Base-by-base conservation (phyloP, 2,113 vertebrate species). In the Prolemur simus region DNA sequence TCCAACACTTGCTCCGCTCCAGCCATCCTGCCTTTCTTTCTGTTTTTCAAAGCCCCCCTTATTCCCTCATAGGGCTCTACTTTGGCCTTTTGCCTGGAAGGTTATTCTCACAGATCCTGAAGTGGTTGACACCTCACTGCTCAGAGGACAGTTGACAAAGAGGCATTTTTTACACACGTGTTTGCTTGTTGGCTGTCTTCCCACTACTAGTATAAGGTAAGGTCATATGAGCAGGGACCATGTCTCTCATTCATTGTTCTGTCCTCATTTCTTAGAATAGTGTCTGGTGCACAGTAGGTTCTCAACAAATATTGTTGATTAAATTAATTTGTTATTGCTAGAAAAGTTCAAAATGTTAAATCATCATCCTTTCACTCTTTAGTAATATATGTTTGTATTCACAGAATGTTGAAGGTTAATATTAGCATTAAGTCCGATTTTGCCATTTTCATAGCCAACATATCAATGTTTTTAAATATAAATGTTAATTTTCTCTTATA, bases 391-490 rank as follows among this genome's bases (percentile, higher is more conserved):
- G 66, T 15, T 68, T 82, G 39, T 17, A 76, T 21, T 60, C n/a
- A 52, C 14, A 96, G 77, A 93, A 42, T 37, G 47, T 37, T 71
- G 39, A 85, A 39, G 5, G 34, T 66, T 92, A 83, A 76, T 56
- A 74, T 42, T 47, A 54, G 13, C 39, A 89, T 73, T 29, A 87
- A 82, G 13, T 83, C 63, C 76, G 34, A 94, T 73, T 87, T 90
- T 93, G 34, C 8, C 56, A 90, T 80, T 94, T 96, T 85, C 34
- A 84, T 37, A 91, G 23, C 25, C 34, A 89, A 84, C 84, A 73
- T 66, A 47, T 25, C 80, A 52, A 14, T n/a, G 68, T 76, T 68
- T 42, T 93, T 89, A 18, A 89, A n/a, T 69, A 49, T 56, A 76
- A 94, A 96, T 42, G 8, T 13, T 66, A 34, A 76, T 92, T 85